Base-by-base conservation (phyloP, 2,797 vertebrate genomes). In the Lacerta viridis region DNA sequence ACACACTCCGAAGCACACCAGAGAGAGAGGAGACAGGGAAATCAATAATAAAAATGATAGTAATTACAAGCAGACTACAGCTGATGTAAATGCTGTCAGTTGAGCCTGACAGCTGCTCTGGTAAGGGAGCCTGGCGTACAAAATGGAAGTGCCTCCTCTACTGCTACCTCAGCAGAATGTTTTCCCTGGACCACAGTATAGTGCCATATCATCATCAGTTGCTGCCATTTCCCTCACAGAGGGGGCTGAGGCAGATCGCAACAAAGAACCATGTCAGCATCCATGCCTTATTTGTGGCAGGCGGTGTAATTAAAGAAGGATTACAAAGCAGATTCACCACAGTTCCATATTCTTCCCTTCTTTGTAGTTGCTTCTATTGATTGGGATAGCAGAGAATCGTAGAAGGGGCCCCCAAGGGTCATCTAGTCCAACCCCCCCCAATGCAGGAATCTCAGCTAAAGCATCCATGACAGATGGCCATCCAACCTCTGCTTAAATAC, bases 41-140 rank as follows among this genome's bases (percentile, higher is more conserved):
- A 9, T 89, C 88, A 89, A 86, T 86, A 1, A 71, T 23, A 77
- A 36, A 91, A 89, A 78, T 86, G 66, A 87, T 61, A 83, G 80
- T 78, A 55, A 90, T 90, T 90, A 87, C 80, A 87, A 68, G 74
- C 75, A 80, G 69, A 59, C 92, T 86, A 7, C 69, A 88, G 80
- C 89, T 66, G 50, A 59, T 78, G 93, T n/a, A 88, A 88, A 86
- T 75, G 59, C 91, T 90, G 92, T 89, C 90, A 93, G 90, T 87
- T 88, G 86, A 46, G 85, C 78, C 84, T 91, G 85, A 91, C 93
- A 92, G 90, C 90, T 78, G 94, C 92, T 93, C 91, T 90, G 88
- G 83, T 68, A 84, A 88, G 84, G 27, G 87, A 1, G 61, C 81
- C 90, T 68, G 82, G 88, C 84, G 79, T 85, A 89, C 90, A 93